Evolutionary conservation across 2,113 vertebrate genomes (phyloP).

Genomic region (Pipa parva): DNA sequence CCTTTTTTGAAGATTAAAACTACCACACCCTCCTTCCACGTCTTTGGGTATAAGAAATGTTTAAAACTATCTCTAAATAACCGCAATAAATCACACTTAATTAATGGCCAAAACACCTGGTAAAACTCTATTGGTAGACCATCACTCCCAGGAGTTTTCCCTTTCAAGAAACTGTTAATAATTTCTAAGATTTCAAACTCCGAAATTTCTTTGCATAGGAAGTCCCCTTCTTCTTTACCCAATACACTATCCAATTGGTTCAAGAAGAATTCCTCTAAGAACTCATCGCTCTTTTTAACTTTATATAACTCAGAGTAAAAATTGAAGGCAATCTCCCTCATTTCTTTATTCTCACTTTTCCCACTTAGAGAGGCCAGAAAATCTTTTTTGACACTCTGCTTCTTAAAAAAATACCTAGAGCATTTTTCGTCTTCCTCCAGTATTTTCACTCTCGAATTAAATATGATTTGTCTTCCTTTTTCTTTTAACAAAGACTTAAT

Average conservation of each 20-base stretch:
- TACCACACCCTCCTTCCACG: neutral
- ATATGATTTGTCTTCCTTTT: neutral
- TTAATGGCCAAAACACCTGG: neutral
- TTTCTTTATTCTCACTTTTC: neutral
- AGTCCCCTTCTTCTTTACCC: neutral
- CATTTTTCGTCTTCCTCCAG: neutral
- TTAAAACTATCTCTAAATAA: too few relatives aligned
- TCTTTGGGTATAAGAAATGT: neutral
- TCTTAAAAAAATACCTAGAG: neutral
- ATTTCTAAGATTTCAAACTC: neutral
- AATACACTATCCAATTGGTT: neutral
- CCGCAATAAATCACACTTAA: neutral
- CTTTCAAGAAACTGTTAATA: neutral
- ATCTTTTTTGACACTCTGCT: neutral
- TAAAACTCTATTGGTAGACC: conserved; percentile 6
- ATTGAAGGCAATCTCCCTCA: neutral
- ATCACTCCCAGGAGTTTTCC: neutral
- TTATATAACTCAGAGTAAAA: neutral
- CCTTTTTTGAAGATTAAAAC: conserved; percentile 1
- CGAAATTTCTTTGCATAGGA: neutral
- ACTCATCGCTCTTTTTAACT: neutral
- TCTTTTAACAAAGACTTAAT: neutral
- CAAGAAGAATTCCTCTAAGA: neutral
- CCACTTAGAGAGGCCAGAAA: neutral
- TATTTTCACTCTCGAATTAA: neutral